Evolutionary conservation across 2,888 invertebrate species (phyloP).

Genomic region (Tromatobia lineatoria): DNA sequence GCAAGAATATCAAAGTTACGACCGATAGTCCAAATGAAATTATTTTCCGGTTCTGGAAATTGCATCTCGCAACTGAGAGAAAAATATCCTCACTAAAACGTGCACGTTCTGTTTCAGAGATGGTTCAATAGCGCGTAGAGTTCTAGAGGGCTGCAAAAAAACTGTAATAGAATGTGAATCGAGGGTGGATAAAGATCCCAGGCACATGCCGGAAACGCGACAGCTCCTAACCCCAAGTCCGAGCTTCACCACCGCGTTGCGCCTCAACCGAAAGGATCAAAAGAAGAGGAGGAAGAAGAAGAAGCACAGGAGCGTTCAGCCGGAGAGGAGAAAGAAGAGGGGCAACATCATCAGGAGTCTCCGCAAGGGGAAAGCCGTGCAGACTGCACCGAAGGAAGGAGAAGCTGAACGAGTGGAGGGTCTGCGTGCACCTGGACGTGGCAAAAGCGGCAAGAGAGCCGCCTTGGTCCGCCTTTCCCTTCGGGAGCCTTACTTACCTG

Average conservation of each 20-base stretch:
- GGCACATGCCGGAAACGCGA: constrained; percentile 11
- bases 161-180: background rate
- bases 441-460: constrained; percentile 54
- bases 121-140: background rate
- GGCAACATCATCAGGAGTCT: constrained; percentile 28
- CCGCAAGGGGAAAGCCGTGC: constrained; percentile 44
- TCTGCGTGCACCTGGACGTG: constrained; percentile 79
- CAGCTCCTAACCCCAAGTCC: background rate
- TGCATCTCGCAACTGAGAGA: no score
- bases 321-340: constrained; percentile 32
- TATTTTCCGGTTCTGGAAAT: no score
- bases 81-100: no score
- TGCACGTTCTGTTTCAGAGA: no score
- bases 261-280: constrained; percentile 21
- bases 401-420: constrained; percentile 75
- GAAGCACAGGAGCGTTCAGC: constrained; percentile 16
- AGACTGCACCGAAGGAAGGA: constrained; percentile 31
- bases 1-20: no score
- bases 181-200: constrained; percentile 12
- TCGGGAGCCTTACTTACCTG: constrained; percentile 76
- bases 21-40: no score
- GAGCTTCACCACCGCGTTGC: background rate
- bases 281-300: constrained; percentile 13
- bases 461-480: constrained; percentile 80
- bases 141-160: background rate